Evolutionary conservation across 64 coral and sea anemone species (phyloP).

Genomic region (Porites australiensis): DNA sequence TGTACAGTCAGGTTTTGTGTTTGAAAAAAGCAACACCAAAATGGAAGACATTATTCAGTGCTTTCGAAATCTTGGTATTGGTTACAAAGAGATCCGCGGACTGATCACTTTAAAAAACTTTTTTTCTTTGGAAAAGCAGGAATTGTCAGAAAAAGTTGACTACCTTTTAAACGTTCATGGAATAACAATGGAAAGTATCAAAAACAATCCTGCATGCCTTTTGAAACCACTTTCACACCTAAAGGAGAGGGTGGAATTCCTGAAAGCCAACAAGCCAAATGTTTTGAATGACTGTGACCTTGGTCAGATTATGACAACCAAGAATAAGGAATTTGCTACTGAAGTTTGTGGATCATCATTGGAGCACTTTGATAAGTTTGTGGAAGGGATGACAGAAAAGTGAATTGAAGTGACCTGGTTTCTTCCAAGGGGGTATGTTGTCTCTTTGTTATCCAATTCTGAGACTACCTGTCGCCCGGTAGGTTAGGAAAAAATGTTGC

Average conservation of each 20-base stretch:
- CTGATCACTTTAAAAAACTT: constrained; percentile 86
- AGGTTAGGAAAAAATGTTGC: too few species aligned
- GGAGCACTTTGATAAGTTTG: not conserved
- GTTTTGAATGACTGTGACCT: constrained; percentile 58
- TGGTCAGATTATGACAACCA: constrained; percentile 72
- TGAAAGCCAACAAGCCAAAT: constrained; percentile 66
- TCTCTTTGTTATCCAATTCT: too few species aligned
- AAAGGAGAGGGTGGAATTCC: constrained; percentile 70
- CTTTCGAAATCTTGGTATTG: constrained; percentile 66
- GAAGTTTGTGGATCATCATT: constrained; percentile 71
- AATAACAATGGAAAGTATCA: constrained; percentile 65
- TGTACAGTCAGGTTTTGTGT: constrained; percentile 87
- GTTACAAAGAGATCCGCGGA: constrained; percentile 80
- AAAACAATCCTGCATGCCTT: constrained; percentile 63
- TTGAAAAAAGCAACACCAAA: constrained; percentile 63
- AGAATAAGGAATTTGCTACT: constrained; percentile 61
- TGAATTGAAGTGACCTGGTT: not conserved
- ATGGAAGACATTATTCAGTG: constrained; percentile 71
- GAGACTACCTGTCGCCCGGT: too few species aligned
- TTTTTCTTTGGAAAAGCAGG: constrained; percentile 64
- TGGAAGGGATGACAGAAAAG: not conserved
- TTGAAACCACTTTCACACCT: constrained; percentile 69
- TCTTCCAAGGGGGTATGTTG: too few species aligned
- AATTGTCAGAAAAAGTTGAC: constrained; percentile 64
- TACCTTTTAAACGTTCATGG: constrained; percentile 77